phyloP scores from a whole-genome alignment of 2,797 vertebrate species.

The Manis javanica region DNA sequence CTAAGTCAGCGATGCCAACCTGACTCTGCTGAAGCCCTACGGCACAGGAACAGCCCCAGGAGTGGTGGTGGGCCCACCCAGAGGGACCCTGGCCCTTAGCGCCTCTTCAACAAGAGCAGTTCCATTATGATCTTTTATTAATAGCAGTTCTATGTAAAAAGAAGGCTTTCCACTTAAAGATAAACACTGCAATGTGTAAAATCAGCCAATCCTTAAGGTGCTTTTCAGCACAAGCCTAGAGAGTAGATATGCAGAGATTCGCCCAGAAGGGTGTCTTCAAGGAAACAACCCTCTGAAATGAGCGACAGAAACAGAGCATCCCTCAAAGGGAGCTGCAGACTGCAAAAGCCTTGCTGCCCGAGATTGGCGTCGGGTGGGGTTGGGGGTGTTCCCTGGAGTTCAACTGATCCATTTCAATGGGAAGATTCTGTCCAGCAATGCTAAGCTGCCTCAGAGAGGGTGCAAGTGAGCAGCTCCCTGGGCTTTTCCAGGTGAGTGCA shows the following conservation, averaged over 20 bases:
- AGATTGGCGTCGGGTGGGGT: fast-evolving
- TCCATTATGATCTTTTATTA: not conserved
- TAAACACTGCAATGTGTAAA: not conserved
- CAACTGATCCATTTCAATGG: not conserved
- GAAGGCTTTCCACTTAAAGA: not conserved
- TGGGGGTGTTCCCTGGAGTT: not conserved
- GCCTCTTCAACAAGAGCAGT: not conserved
- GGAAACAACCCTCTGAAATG: not conserved
- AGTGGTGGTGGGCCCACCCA: fast-evolving
- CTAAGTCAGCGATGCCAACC: not conserved
- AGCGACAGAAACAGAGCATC: not conserved
- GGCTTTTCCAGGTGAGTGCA: not conserved
- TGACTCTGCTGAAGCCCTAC: not conserved
- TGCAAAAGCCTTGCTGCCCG: not conserved
- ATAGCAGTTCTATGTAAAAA: not conserved
- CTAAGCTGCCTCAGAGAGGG: not conserved
- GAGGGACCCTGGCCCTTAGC: not conserved
- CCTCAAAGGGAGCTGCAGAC: not conserved
- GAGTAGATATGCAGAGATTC: not conserved
- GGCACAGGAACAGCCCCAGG: not conserved
- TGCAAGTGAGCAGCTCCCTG: not conserved
- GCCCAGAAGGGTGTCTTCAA: not conserved
- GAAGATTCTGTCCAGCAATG: not conserved
- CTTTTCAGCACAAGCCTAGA: not conserved
- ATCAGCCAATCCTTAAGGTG: not conserved